These are phyloP conservation scores for Pocillopora damicornis DNA, from an alignment of 64 coral and sea anemone genomes.

Conservation along the genomic window DNA sequence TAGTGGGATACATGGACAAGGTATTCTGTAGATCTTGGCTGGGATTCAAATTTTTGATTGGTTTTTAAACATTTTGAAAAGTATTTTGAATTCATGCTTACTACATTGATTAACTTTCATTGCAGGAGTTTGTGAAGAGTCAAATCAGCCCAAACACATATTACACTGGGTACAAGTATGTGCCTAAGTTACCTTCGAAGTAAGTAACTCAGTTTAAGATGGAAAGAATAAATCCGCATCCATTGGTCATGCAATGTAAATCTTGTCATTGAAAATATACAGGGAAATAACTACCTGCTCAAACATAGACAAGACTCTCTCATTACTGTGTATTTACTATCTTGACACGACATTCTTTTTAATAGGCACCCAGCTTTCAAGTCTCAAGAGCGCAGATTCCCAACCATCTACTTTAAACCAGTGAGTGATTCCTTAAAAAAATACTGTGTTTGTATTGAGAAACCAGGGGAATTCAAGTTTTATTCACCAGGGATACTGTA, in stretches of 20 bases:
- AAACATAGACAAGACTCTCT: too few species aligned
- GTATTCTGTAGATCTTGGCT: conserved; percentile 11
- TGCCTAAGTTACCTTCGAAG: conserved; percentile 89
- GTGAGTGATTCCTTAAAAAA: conserved; percentile 40
- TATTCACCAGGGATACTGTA: too few species aligned
- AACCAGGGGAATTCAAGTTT: too few species aligned
- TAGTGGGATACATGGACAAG: conserved; percentile 92
- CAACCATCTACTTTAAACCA: conserved; percentile 94
- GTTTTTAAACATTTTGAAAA: too few species aligned
- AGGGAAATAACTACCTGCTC: too few species aligned
- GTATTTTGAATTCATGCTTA: background rate
- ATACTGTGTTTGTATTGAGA: too few species aligned
- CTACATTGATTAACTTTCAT: background rate
- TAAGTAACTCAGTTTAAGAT: conserved; percentile 34
- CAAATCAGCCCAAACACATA: conserved; percentile 92
- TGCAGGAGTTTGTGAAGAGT: conserved; percentile 84
- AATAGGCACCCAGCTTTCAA: conserved; percentile 91
- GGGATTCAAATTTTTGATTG: background rate
- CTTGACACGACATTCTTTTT: background rate
- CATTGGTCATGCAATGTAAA: background rate
- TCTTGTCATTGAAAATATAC: background rate
- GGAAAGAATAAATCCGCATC: background rate
- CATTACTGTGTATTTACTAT: too few species aligned
- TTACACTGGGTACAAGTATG: conserved; percentile 87
- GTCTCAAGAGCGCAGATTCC: conserved; percentile 95